Base-by-base conservation (phyloP, 2,888 invertebrate species). In the Apoderus coryli region DNA sequence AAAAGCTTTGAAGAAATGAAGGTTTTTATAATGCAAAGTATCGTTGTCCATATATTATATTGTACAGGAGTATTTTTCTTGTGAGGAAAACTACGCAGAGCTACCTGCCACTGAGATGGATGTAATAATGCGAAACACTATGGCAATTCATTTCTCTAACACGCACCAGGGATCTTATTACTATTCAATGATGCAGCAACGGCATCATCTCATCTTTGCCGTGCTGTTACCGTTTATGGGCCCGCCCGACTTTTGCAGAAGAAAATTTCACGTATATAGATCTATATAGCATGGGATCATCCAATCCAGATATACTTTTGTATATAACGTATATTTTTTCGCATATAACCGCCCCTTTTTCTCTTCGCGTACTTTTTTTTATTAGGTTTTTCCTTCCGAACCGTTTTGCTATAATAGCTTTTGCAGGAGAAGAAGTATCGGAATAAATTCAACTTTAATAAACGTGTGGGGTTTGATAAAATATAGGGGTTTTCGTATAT, bases 101-200 rank as follows among this genome's bases (percentile, higher is more conserved):
- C n/a, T n/a, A n/a, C n/a, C n/a, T n/a, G n/a, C n/a, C n/a, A n/a
- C n/a, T n/a, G n/a, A n/a, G n/a, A n/a, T n/a, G n/a, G n/a, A n/a
- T n/a, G n/a, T n/a, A n/a, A n/a, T n/a, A n/a, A n/a, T n/a, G n/a
- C 35, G 35, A 35, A 38, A 38, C 35, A 38, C 35, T 29, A 33
- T 28, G 31, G 38, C 38, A 38, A 38, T 38, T 38, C 38, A 38
- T 38, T 38, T 38, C 35, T 35, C 26, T 26, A 33, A 19, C 50
- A 55, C 54, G 52, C 53, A 52, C 51, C 44, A 43, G 48, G 49
- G 52, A 53, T 53, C 57, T 57, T 58, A 58, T 58, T 59, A 57
- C 54, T 56, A 59, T 59, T 59, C 59, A 57, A 57, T 57, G 57
- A 55, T 55, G 56, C 57, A 54, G 49, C 48, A 45, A 51, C 35